phyloP scores from a whole-genome alignment of 1,140 invertebrate species.

The Oscheius sp. region DNA sequence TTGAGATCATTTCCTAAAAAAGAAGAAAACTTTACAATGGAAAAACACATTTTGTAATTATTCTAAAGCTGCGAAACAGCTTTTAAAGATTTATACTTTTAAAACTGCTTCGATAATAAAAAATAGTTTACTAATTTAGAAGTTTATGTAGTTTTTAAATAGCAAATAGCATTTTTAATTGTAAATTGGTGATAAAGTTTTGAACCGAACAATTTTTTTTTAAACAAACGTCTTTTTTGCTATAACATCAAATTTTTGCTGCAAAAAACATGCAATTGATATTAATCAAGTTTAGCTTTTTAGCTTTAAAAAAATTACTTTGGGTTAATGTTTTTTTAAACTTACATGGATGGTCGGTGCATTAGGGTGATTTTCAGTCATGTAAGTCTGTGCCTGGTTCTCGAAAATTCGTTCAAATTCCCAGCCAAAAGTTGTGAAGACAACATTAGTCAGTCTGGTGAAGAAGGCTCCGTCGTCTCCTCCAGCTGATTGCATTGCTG shows the following conservation, averaged over 20 bases:
- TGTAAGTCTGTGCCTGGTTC: not conserved
- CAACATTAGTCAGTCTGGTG: not conserved
- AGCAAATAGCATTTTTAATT: not conserved
- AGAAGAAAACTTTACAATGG: not conserved
- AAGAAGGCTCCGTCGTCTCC: not conserved
- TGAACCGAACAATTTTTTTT: too few species aligned
- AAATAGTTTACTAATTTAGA: too few species aligned
- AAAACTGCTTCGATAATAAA: not conserved
- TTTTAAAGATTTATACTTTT: not conserved
- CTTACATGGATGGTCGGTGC: not conserved
- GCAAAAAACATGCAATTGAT: too few species aligned
- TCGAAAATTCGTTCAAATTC: not conserved
- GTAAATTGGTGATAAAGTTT: not conserved
- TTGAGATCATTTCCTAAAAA: constrained; percentile 4
- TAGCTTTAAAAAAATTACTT: too few species aligned
- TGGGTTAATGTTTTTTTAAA: too few species aligned
- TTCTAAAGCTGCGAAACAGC: constrained; percentile 7
- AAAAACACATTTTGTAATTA: too few species aligned
- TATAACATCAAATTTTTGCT: too few species aligned
- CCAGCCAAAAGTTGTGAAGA: not conserved
- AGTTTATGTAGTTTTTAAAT: too few species aligned
- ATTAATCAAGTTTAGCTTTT: too few species aligned
- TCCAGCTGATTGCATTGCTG: not conserved
- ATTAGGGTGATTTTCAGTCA: not conserved
- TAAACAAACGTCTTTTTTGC: too few species aligned